Percentiles rank a stretch among this genome's conserved stretches.
Conservation (phyloP, 2,113 vertebrate genomes). For the Myodes glareolus region DNA sequence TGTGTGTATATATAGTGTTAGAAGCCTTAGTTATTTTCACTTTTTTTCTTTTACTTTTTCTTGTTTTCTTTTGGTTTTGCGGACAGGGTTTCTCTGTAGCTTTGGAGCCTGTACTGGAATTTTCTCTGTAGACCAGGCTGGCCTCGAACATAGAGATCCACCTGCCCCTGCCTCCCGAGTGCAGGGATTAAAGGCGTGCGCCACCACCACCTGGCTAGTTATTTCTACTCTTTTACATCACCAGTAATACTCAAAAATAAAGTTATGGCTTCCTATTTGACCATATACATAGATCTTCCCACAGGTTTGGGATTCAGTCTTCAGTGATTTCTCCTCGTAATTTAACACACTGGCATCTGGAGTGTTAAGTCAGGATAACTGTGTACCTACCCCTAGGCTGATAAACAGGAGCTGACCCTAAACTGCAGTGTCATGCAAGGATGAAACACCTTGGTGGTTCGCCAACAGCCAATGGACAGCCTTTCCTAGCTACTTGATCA, state of each 20-base stretch:
- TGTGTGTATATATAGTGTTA: no score
- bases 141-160: no score
- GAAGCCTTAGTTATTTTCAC: background rate
- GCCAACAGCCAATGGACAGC: background rate
- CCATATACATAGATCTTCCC: background rate
- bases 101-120: no score
- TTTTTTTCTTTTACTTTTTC: no score
- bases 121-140: no score
- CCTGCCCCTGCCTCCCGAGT: no score
- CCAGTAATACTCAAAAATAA: background rate
- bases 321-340: conserved; percentile 9
- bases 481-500: background rate
- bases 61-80: no score
- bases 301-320: background rate
- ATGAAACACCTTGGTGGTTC: background rate
- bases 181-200: no score
- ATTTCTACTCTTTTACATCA: background rate
- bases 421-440: background rate
- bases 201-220: no score
- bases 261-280: background rate
- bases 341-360: background rate
- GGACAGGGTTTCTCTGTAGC: no score
- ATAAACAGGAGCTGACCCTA: background rate
- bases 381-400: background rate
- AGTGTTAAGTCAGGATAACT: background rate